Percentiles rank a stretch among this genome's conserved stretches.
Evolutionary conservation across 2,888 invertebrate genomes (phyloP).

Genomic region (Adineta ricciae): DNA sequence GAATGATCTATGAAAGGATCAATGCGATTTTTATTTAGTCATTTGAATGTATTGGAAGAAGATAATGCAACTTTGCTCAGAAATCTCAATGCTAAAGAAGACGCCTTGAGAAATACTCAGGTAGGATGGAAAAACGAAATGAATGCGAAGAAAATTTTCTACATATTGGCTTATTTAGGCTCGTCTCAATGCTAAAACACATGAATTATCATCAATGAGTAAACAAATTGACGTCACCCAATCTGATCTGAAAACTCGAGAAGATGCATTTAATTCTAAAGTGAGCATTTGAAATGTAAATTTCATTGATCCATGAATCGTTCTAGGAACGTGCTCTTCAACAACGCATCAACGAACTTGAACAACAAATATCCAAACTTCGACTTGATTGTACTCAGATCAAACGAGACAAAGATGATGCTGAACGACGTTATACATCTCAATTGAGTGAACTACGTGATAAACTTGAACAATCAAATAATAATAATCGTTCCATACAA

Average conservation of each 20-base stretch:
- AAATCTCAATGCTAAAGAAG: slow-evolving; percentile 13
- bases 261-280: background rate
- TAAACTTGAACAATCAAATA: slow-evolving; percentile 48
- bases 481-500: slow-evolving; percentile 49
- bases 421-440: slow-evolving; percentile 13
- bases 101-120: background rate
- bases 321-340: background rate
- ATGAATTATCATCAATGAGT: background rate
- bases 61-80: background rate
- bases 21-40: background rate
- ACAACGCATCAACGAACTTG: background rate
- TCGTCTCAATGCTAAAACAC: background rate
- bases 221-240: background rate
- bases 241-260: background rate
- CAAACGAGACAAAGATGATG: background rate
- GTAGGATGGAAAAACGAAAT: background rate
- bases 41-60: background rate
- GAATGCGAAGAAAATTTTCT: too few species aligned
- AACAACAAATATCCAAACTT: slow-evolving; percentile 11
- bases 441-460: slow-evolving; percentile 30
- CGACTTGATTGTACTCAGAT: slow-evolving; percentile 8
- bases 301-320: too few species aligned
- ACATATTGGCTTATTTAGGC: background rate
- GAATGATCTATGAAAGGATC: too few species aligned
- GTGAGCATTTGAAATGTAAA: background rate